These are phyloP conservation scores for Atherix ibis DNA, from an alignment of 2,888 invertebrate species.

Conservation along the genomic window DNA sequence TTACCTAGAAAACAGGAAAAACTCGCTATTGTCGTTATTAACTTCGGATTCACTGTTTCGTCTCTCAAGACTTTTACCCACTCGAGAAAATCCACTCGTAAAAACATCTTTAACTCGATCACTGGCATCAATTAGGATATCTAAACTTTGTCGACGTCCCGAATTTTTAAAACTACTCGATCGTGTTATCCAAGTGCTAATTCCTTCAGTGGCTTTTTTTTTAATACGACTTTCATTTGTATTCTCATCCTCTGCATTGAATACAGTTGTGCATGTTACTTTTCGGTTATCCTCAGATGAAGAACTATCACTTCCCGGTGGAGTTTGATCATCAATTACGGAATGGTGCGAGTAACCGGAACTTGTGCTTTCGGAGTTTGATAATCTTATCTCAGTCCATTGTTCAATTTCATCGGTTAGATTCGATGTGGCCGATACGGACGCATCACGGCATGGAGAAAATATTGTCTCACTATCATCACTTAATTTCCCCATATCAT, in stretches of 20 bases:
- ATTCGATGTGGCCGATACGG: slow-evolving; percentile 7
- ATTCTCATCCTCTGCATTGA: slow-evolving; percentile 13
- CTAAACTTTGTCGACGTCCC: slow-evolving; percentile 53
- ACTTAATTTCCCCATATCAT: slow-evolving; percentile 15
- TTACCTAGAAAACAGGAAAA: slow-evolving; percentile 32
- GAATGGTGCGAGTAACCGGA: slow-evolving; percentile 28
- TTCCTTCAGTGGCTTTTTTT: slow-evolving; percentile 23
- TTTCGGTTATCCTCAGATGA: slow-evolving; percentile 29
- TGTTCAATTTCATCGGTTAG: slow-evolving; percentile 28
- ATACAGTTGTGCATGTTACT: slow-evolving; percentile 28
- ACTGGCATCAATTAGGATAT: slow-evolving; percentile 60
- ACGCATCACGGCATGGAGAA: slow-evolving; percentile 7
- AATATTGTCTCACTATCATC: slow-evolving; percentile 8
- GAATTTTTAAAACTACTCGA: slow-evolving; percentile 28
- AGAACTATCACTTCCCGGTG: slow-evolving; percentile 23
- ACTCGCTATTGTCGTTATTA: slow-evolving; percentile 30
- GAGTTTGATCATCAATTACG: slow-evolving; percentile 25
- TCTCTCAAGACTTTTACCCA: slow-evolving; percentile 51
- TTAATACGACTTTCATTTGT: slow-evolving; percentile 11
- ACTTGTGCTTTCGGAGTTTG: slow-evolving; percentile 31
- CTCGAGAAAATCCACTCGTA: slow-evolving; percentile 56
- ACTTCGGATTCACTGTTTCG: slow-evolving; percentile 54
- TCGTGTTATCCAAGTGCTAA: slow-evolving; percentile 24
- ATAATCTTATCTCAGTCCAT: slow-evolving; percentile 32
- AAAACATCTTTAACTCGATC: slow-evolving; percentile 71